phyloP scores from a whole-genome alignment of 2,888 invertebrate genomes.

The Dorcus parallelipipedus region DNA sequence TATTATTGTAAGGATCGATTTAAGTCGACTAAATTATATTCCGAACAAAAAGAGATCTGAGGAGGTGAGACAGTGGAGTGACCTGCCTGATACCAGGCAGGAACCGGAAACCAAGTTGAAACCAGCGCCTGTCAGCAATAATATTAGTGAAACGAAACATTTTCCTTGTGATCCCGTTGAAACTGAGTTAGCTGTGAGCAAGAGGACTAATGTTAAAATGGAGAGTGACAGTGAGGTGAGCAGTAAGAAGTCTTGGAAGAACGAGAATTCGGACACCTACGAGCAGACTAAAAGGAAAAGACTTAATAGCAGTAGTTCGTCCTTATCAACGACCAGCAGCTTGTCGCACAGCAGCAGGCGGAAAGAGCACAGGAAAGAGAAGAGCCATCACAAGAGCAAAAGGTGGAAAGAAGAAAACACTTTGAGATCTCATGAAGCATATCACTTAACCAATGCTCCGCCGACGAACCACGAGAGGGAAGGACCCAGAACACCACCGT shows the following conservation, averaged over 20 bases:
- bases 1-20: constrained; percentile 43
- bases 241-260: constrained; percentile 22
- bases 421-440: constrained; percentile 37
- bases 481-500: constrained; percentile 38
- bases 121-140: constrained; percentile 2
- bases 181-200: constrained; percentile 10
- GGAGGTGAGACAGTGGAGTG: constrained; percentile 52
- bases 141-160: constrained; percentile 8
- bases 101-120: constrained; percentile 14
- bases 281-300: constrained; percentile 38
- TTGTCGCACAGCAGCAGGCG: constrained; percentile 39
- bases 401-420: constrained; percentile 40
- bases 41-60: constrained; percentile 44
- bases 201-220: constrained; percentile 25
- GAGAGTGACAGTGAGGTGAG: constrained; percentile 29
- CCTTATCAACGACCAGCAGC: constrained; percentile 45
- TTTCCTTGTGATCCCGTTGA: constrained; percentile 18
- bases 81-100: constrained; percentile 52
- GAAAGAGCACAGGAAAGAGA: constrained; percentile 32
- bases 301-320: constrained; percentile 45
- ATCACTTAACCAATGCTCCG: constrained; percentile 40
- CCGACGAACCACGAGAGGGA: constrained; percentile 69
- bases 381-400: constrained; percentile 39
- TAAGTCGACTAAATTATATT: constrained; percentile 43
- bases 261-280: constrained; percentile 19